Base-by-base conservation (phyloP, 2,888 invertebrate genomes). In the Nycteola revayana region DNA sequence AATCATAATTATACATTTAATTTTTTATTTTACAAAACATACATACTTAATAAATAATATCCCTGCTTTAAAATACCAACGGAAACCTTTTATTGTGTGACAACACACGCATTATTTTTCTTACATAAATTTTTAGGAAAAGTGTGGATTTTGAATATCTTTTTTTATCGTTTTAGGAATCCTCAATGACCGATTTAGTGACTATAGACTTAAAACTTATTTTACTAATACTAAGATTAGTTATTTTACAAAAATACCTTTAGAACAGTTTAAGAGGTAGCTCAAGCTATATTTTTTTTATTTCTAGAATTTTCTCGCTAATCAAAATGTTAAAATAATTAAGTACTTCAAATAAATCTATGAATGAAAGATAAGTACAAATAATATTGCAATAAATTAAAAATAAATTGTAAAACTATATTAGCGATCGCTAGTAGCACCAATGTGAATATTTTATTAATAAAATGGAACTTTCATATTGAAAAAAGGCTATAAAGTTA, bases 261-360 rank as follows among this genome's bases (percentile, higher is more conserved):
- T 75, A 78, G 72, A 81, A 76, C 67, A 66, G 69, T 76, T 54
- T 70, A 66, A 84, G 86, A 85, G 84, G 86, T 86, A 85, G 85
- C 77, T 80, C 74, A 75, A 76, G 75, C 75, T 60, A 63, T 56
- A 59, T 43, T 44, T 65, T 69, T 61, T 48, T 60, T 53, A 62
- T 62, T 62, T 57, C 52, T 62, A 62, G 46, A 66, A 48, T 66
- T 50, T 66, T 62, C 57, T 57, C 51, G 66, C 65, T 66, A 66
- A 58, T 60, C 50, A 60, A 66, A 43, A 28, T 7, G 10, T 64
- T 59, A 62, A 66, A 59, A 57, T 68, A 76, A 70, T 76, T 80
- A 82, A 82, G 81, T 82, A 82, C 81, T 61, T 65, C 33, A 36
- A 50, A 53, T 61, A 69, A 59, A 47, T 57, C 52, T 58, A 47